These are phyloP conservation scores for Mamestra brassicae DNA, from an alignment of 2,888 invertebrate genomes.

Conservation along the genomic window DNA sequence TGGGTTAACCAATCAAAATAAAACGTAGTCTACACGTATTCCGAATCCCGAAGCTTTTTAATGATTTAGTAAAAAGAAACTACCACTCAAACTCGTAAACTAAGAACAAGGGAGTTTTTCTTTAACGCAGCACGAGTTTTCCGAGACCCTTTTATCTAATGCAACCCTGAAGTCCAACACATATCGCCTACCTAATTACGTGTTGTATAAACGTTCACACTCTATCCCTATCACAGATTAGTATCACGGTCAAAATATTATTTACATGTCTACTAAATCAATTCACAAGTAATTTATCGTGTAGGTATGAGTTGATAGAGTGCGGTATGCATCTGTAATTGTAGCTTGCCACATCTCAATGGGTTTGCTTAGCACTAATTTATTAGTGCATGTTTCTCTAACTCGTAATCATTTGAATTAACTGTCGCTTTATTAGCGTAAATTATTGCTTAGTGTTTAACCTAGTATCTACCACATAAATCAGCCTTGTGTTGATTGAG, in stretches of 20 bases:
- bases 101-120: neutral
- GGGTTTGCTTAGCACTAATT: conserved; percentile 22
- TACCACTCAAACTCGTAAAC: neutral
- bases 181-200: conserved; percentile 68
- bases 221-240: conserved; percentile 65
- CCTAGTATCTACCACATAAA: conserved; percentile 18
- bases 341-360: neutral
- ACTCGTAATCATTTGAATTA: conserved; percentile 41
- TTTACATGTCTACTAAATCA: conserved; percentile 58
- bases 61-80: neutral
- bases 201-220: conserved; percentile 63
- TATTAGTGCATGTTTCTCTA: conserved; percentile 30
- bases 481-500: conserved; percentile 1
- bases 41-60: neutral
- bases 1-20: no score
- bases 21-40: neutral
- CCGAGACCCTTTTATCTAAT: conserved; percentile 32
- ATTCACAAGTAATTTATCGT: conserved; percentile 44
- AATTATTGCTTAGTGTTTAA: conserved; percentile 34
- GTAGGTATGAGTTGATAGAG: conserved; percentile 32
- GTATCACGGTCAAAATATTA: conserved; percentile 68
- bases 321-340: conserved; percentile 30
- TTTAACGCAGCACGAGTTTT: conserved; percentile 1
- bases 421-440: conserved; percentile 18
- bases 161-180: conserved; percentile 67